Conservation (phyloP, 2,113 vertebrate genomes). For the Penelope pileata region DNA sequence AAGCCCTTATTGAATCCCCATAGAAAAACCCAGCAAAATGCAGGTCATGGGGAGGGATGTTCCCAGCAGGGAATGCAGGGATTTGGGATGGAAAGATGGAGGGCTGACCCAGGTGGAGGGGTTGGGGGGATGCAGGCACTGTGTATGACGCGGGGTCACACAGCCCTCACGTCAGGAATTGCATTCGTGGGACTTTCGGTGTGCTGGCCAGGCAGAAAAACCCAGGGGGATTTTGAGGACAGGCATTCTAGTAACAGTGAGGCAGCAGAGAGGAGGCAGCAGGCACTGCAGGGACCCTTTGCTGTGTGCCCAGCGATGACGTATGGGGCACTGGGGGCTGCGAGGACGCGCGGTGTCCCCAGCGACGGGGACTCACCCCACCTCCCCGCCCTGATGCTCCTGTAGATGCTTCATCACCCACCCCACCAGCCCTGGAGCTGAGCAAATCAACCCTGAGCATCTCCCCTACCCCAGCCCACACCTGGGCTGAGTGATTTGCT, state of each 20-base stretch:
- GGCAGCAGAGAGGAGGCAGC: neutral
- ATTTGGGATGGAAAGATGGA: too few relatives aligned
- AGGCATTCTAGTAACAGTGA: neutral
- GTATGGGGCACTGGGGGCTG: neutral
- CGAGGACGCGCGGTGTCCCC: rapidly evolving
- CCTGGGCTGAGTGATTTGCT: neutral
- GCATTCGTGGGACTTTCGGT: neutral
- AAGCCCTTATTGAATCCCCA: neutral
- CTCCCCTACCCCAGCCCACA: neutral
- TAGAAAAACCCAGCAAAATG: neutral
- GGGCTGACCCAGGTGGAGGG: neutral
- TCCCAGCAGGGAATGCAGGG: rapidly evolving
- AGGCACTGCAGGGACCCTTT: rapidly evolving
- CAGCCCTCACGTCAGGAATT: neutral
- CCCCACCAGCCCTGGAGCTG: neutral
- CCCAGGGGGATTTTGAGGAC: neutral
- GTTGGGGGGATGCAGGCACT: rapidly evolving
- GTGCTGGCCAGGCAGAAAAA: neutral
- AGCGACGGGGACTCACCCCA: neutral
- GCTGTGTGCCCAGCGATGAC: rapidly evolving
- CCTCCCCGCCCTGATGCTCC: rapidly evolving
- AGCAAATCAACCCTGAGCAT: too few relatives aligned
- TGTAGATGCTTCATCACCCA: too few relatives aligned
- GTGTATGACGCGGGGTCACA: rapidly evolving
- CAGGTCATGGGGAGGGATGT: neutral